Conservation (phyloP, 2,888 invertebrate genomes). For the Chrysomela aeneicollis region DNA sequence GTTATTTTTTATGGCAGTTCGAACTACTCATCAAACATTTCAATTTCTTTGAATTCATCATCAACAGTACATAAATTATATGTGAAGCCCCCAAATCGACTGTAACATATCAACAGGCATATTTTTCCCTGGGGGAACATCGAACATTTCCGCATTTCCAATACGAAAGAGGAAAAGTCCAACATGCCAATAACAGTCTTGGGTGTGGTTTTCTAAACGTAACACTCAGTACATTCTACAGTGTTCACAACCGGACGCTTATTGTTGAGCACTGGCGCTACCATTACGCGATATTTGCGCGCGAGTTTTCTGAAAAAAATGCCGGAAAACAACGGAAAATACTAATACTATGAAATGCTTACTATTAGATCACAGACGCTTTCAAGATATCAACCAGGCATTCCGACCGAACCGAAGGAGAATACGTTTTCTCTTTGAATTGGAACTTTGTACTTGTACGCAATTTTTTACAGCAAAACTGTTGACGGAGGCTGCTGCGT, state of each 20-base stretch:
- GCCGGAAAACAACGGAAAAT: slow-evolving; percentile 31
- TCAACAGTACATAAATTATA: slow-evolving; percentile 41
- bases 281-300: slow-evolving; percentile 50
- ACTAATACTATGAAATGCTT: slow-evolving; percentile 50
- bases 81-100: slow-evolving; percentile 39
- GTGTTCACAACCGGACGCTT: slow-evolving; percentile 56
- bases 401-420: neutral
- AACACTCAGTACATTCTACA: slow-evolving; percentile 40
- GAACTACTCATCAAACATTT: slow-evolving; percentile 39
- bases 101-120: slow-evolving; percentile 43
- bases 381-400: slow-evolving; percentile 37
- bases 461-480: no score
- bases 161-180: no score
- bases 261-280: slow-evolving; percentile 53
- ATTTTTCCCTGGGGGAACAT: slow-evolving; percentile 26
- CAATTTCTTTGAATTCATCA: slow-evolving; percentile 34
- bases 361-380: slow-evolving; percentile 52
- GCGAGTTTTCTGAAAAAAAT: slow-evolving; percentile 40
- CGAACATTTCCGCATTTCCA: neutral
- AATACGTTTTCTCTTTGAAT: neutral
- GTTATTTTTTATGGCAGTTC: slow-evolving; percentile 43
- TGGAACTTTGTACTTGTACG: no score
- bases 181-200: neutral
- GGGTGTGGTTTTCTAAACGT: slow-evolving; percentile 36
- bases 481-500: no score